phyloP scores from a whole-genome alignment of 2,888 invertebrate genomes.

The Lepidocyrtoides sp. region DNA sequence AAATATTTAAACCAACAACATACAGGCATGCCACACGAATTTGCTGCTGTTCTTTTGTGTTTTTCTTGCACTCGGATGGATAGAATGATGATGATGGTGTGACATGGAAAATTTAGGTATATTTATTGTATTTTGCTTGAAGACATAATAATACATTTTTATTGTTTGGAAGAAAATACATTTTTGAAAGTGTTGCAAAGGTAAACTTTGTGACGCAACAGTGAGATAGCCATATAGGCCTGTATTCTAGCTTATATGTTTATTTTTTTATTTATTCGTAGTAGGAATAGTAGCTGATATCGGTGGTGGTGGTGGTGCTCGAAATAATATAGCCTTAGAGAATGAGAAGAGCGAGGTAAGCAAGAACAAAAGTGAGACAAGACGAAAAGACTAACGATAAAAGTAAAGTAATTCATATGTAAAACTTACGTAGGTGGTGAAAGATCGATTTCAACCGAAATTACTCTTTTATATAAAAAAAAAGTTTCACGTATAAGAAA shows the following conservation, averaged over 20 bases:
- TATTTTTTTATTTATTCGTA: neutral
- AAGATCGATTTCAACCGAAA: conserved; percentile 78
- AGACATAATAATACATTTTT: conserved; percentile 16
- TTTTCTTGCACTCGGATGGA: too few species aligned
- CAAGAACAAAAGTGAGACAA: neutral
- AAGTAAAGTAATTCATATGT: conserved; percentile 1
- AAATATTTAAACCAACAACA: conserved; percentile 55
- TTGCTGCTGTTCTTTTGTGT: neutral
- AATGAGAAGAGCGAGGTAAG: too few species aligned
- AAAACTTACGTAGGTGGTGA: conserved; percentile 71
- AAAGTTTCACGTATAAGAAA: neutral
- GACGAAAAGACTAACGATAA: neutral
- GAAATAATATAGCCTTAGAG: conserved; percentile 30
- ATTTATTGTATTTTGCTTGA: conserved; percentile 45
- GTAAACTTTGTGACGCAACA: conserved; percentile 34
- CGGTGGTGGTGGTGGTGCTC: too few species aligned
- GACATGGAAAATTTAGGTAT: conserved; percentile 1
- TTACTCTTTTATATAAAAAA: conserved; percentile 44
- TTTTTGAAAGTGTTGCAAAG: conserved; percentile 19
- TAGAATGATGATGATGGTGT: neutral
- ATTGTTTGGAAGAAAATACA: conserved; percentile 43
- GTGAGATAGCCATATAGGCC: conserved; percentile 15
- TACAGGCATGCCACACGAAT: neutral
- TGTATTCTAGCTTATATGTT: neutral
- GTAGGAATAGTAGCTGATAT: too few species aligned